Base-by-base conservation (phyloP, 1,140 invertebrate species). In the Neocloeon triangulifer region DNA sequence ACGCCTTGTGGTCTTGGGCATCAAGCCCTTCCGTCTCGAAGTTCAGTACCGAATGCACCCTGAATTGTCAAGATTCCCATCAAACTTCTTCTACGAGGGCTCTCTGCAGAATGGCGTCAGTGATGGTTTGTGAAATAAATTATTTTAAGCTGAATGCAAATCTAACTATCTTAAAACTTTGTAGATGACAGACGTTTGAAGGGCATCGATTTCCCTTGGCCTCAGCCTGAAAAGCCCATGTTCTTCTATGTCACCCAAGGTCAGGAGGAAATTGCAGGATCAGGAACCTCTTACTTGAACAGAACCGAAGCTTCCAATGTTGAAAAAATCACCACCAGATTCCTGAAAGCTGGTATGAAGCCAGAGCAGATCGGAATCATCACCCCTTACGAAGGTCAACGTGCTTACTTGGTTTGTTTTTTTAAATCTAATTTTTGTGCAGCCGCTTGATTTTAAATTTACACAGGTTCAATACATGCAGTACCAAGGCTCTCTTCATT, bases 11-110 rank as follows among this genome's bases (percentile, higher is more conserved):
- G 85, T 98, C 0, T 60, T 99, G 3, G 89, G 91, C 7, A 95
- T 95, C 37, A 62, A 88, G 25, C 91, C 91, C 0, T 88, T 95
- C 51, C 67, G 91, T 1, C 56, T 96, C 1, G 89, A 96, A 55
- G 95, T 99, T 2, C 95, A 99, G 50, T 99, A 99, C 50, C 70
- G 95, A 33, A 99, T 99, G 95, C 85, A 92, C 48, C 95, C 95
- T 0, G 85, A 92, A 45, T 59, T 99, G 0, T 92, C 85, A 0
- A 67, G 86, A 25, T 99, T 99, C 50, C 94, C 95, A 0, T 97
- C 91, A 0, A 97, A 99, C 52, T 96, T 98, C 54, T 99, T 99
- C 51, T 99, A 99, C 50, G 95, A 99, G 52, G 95, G 94, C 0
- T 92, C 84, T 2, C 59, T 98, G 16, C 94, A 98, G 52, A 98